phyloP scores from a whole-genome alignment of 2,888 invertebrate genomes.

The Malacosoma neustria region DNA sequence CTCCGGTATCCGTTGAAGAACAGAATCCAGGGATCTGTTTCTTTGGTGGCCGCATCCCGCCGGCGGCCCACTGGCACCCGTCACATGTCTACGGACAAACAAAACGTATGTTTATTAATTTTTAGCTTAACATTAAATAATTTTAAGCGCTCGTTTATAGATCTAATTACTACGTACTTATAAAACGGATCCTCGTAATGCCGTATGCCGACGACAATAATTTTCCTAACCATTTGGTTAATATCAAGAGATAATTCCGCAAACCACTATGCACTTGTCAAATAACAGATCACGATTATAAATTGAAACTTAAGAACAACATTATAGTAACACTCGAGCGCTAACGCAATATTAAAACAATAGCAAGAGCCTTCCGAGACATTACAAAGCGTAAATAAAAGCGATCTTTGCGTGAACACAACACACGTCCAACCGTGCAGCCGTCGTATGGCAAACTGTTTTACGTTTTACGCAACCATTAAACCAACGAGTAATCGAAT shows the following conservation, averaged over 20 bases:
- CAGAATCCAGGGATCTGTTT: conserved; percentile 92
- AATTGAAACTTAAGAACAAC: conserved; percentile 35
- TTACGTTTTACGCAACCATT: conserved; percentile 12
- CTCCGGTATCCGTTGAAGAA: conserved; percentile 91
- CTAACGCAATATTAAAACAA: conserved; percentile 37
- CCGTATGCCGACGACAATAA: conserved; percentile 60
- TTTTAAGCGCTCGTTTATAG: conserved; percentile 1
- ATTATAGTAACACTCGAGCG: conserved; percentile 35
- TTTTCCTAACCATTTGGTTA: conserved; percentile 62
- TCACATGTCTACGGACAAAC: conserved; percentile 65
- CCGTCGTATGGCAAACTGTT: conserved; percentile 39
- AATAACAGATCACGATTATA: conserved; percentile 32
- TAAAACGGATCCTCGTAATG: conserved; percentile 67
- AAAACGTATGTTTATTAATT: conserved; percentile 9
- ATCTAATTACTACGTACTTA: conserved; percentile 39
- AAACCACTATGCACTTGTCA: conserved; percentile 21
- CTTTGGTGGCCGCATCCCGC: conserved; percentile 84
- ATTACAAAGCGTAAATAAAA: conserved; percentile 42
- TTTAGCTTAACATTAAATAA: background rate
- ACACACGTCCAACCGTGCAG: conserved; percentile 37
- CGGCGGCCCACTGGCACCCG: conserved; percentile 58
- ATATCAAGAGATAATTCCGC: conserved; percentile 26
- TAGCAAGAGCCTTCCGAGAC: conserved; percentile 37
- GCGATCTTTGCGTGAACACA: conserved; percentile 23
- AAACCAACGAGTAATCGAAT: conserved; percentile 42